Evolutionary conservation across 35 echinoderm and acorn worm genomes (phyloP).

Genomic region (Ophiothrix spiculata): DNA sequence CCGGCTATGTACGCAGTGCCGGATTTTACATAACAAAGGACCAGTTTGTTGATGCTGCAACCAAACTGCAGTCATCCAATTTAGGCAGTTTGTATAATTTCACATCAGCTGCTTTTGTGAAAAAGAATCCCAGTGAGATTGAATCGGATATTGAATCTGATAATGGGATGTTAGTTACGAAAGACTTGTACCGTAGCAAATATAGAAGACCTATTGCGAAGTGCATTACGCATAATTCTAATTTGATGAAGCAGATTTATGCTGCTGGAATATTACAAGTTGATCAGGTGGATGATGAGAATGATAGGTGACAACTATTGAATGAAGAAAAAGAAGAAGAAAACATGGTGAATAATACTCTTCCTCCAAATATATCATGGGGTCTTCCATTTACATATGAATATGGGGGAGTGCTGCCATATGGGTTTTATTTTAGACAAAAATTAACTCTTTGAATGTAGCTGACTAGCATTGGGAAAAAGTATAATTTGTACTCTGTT

Average conservation of each 20-base stretch:
- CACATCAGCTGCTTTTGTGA: background rate
- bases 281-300: too few relatives aligned
- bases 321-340: too few relatives aligned
- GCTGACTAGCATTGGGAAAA: too few relatives aligned
- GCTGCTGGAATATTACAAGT: background rate
- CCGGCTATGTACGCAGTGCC: background rate
- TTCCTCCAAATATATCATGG: too few relatives aligned
- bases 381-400: too few relatives aligned
- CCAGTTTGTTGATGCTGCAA: background rate
- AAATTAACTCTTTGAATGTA: too few relatives aligned
- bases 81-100: background rate
- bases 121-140: background rate
- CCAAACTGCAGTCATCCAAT: background rate
- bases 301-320: too few relatives aligned
- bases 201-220: background rate
- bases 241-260: background rate
- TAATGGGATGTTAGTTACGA: background rate
- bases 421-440: too few relatives aligned
- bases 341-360: too few relatives aligned
- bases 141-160: background rate
- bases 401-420: too few relatives aligned
- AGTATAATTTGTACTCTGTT: too few relatives aligned
- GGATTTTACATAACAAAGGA: background rate
- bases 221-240: background rate
- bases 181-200: background rate